Evolutionary conservation across 2,888 invertebrate genomes (phyloP).

Genomic region (Camponotus fellah): DNA sequence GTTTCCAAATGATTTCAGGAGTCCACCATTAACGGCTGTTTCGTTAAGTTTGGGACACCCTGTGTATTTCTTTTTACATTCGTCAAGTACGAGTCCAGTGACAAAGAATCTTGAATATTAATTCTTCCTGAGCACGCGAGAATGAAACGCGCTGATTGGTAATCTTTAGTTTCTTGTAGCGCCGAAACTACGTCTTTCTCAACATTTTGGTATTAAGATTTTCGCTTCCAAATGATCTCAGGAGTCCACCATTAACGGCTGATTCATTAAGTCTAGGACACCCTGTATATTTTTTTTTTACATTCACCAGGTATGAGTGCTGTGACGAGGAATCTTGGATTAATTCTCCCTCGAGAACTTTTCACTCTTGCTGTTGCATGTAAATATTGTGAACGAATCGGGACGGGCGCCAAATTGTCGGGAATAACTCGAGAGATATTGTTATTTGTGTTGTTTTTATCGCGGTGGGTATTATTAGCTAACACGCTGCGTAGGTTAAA

Average conservation of each 20-base stretch:
- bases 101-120: background rate
- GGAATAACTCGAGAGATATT: conserved; percentile 13
- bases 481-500: background rate
- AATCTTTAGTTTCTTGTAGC: no score
- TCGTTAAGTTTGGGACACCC: no score
- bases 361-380: background rate
- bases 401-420: conserved; percentile 22
- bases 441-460: conserved; percentile 37
- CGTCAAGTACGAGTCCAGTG: background rate
- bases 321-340: background rate
- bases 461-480: conserved; percentile 16
- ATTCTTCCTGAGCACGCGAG: background rate
- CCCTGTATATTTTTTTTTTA: background rate
- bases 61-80: background rate
- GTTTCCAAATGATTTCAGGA: no score
- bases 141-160: no score
- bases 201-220: no score
- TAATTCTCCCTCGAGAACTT: conserved; percentile 1
- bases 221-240: no score
- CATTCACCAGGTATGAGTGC: background rate
- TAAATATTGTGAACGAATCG: conserved; percentile 34
- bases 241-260: no score
- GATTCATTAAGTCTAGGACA: no score
- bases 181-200: no score
- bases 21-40: no score